These are phyloP conservation scores for Irena cyanogastra DNA, from an alignment of 2,113 vertebrate genomes.

Conservation along the genomic window DNA sequence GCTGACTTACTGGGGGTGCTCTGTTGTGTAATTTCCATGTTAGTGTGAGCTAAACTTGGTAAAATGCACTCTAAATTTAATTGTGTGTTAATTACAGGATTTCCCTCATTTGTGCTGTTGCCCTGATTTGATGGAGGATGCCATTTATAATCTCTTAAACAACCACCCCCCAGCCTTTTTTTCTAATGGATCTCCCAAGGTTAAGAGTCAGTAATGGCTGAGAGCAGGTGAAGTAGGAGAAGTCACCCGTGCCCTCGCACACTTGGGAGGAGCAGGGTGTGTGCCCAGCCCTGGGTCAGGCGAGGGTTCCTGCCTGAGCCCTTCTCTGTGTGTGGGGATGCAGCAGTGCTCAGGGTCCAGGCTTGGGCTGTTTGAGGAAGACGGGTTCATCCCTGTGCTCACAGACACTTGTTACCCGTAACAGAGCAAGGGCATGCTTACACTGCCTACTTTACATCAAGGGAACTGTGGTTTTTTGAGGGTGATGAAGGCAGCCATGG, in stretches of 20 bases:
- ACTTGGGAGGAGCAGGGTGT: rapidly evolving
- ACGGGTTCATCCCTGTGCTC: neutral
- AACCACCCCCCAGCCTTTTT: neutral
- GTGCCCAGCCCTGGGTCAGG: neutral
- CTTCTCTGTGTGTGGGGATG: neutral
- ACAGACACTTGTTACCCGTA: neutral
- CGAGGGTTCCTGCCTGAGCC: neutral
- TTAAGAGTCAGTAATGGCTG: neutral
- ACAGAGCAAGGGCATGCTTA: neutral
- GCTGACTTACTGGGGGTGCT: neutral
- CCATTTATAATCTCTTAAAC: neutral
- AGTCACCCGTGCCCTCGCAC: rapidly evolving
- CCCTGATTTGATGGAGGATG: neutral
- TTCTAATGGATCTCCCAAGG: neutral
- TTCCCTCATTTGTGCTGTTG: neutral
- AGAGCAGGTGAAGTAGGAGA: neutral
- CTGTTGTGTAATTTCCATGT: neutral
- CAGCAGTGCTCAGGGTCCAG: neutral
- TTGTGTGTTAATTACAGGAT: neutral
- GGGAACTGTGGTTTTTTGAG: neutral
- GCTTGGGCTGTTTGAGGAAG: neutral
- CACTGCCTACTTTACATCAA: rapidly evolving
- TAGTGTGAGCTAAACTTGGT: neutral
- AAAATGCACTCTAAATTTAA: neutral
- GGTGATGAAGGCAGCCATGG: rapidly evolving